A percentile compares a stretch with the other conserved stretches of the same genome.
These are phyloP conservation scores for Trinorchestia longiramus DNA, from an alignment of 1,140 invertebrate species.

Conservation along the genomic window DNA sequence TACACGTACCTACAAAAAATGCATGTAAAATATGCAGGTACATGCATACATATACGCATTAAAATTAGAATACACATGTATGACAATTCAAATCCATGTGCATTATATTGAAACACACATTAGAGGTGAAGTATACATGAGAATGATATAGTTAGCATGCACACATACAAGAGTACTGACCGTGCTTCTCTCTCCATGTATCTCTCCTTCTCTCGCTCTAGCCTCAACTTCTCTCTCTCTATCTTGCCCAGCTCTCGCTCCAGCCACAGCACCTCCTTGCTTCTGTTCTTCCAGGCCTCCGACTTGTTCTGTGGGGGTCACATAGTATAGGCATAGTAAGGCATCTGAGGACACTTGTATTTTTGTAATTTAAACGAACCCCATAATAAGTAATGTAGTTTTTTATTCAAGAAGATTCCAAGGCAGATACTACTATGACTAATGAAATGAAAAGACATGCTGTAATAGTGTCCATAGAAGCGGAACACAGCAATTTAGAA, in stretches of 20 bases:
- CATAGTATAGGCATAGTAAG: neutral
- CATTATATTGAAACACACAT: too few relatives aligned
- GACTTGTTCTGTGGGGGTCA: conserved; percentile 60
- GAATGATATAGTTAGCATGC: too few relatives aligned
- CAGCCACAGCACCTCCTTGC: conserved; percentile 75
- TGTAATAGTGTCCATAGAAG: neutral
- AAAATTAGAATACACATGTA: too few relatives aligned
- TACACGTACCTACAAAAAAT: too few relatives aligned
- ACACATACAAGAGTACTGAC: conserved; percentile 66
- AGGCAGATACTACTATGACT: neutral
- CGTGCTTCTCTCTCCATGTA: conserved; percentile 75
- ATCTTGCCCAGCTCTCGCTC: conserved; percentile 76
- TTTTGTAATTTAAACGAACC: neutral
- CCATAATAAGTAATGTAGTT: neutral
- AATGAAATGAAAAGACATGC: conserved; percentile 29
- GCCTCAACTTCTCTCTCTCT: conserved; percentile 76
- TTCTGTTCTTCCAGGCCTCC: conserved; percentile 68
- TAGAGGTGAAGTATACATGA: too few relatives aligned
- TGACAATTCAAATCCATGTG: too few relatives aligned
- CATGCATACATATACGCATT: too few relatives aligned
- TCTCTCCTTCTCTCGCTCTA: conserved; percentile 76
- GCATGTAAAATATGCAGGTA: too few relatives aligned
- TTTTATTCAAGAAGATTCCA: conserved; percentile 6
- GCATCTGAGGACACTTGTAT: neutral
- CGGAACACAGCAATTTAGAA: neutral